Conservation (phyloP, 2,888 invertebrate genomes). For the Synergus japonicus region DNA sequence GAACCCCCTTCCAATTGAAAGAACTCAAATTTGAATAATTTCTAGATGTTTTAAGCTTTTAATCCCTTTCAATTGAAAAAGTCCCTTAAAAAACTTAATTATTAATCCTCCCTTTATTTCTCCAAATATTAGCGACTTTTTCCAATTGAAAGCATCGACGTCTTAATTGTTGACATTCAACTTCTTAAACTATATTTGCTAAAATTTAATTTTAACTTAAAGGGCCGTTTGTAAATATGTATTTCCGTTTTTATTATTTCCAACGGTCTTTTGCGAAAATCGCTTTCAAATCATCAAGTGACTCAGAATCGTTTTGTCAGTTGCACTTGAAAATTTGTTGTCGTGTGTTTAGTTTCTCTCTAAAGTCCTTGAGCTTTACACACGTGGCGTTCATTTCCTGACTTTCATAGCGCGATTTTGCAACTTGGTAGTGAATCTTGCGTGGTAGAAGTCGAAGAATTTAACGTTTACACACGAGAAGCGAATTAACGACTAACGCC, state of each 20-base stretch:
- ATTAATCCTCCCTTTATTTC: too few relatives aligned
- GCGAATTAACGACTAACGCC: conserved; percentile 60
- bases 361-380: conserved; percentile 45
- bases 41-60: background rate
- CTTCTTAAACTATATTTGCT: too few relatives aligned
- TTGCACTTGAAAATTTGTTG: background rate
- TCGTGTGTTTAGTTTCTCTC: background rate
- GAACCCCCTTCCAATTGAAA: too few relatives aligned
- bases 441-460: conserved; percentile 44
- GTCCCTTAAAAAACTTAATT: too few relatives aligned
- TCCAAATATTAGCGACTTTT: too few relatives aligned
- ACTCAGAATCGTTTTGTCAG: background rate
- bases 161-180: too few relatives aligned
- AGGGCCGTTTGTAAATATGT: too few relatives aligned
- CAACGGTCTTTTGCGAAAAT: background rate
- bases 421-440: conserved; percentile 9
- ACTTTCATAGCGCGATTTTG: conserved; percentile 43
- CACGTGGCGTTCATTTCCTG: conserved; percentile 45
- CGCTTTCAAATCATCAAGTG: background rate
- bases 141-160: too few relatives aligned
- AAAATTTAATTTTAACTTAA: too few relatives aligned
- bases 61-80: too few relatives aligned
- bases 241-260: too few relatives aligned
- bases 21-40: background rate
- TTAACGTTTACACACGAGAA: conserved; percentile 57